phyloP scores from a whole-genome alignment of 2,113 vertebrate species.

The Actinemys pallida region DNA sequence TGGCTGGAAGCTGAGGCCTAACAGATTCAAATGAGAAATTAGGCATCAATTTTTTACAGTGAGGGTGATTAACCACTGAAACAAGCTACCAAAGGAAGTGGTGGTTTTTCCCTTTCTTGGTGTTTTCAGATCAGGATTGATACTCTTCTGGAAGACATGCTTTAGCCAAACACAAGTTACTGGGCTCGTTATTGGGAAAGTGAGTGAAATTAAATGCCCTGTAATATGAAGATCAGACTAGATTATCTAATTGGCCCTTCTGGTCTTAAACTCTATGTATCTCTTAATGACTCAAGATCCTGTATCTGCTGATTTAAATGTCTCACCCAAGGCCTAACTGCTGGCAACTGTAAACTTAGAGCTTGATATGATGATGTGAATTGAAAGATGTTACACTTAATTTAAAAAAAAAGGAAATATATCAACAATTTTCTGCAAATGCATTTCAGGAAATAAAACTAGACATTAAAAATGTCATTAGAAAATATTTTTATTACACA shows the following conservation, averaged over 20 bases:
- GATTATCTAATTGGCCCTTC: not conserved
- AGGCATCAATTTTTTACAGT: not conserved
- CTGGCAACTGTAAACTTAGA: not conserved
- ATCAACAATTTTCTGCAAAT: not conserved
- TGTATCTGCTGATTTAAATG: not conserved
- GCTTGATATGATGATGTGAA: not conserved
- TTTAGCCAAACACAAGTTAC: too few species aligned
- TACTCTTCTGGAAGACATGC: not conserved
- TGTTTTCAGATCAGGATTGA: not conserved
- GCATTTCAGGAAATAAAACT: not conserved
- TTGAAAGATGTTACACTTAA: not conserved
- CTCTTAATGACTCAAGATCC: not conserved
- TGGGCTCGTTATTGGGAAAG: not conserved
- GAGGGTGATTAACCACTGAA: not conserved
- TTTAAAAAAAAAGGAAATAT: not conserved
- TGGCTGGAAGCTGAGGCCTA: not conserved
- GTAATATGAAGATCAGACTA: not conserved
- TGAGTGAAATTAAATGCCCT: not conserved
- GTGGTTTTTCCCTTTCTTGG: not conserved
- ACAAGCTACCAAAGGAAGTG: not conserved
- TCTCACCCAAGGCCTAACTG: fast-evolving
- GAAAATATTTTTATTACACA: not conserved
- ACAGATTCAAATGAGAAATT: not conserved
- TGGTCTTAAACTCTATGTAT: not conserved
- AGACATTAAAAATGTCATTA: not conserved